Conservation (phyloP, 2,797 vertebrate species). For the Thalassophryne amazonica region DNA sequence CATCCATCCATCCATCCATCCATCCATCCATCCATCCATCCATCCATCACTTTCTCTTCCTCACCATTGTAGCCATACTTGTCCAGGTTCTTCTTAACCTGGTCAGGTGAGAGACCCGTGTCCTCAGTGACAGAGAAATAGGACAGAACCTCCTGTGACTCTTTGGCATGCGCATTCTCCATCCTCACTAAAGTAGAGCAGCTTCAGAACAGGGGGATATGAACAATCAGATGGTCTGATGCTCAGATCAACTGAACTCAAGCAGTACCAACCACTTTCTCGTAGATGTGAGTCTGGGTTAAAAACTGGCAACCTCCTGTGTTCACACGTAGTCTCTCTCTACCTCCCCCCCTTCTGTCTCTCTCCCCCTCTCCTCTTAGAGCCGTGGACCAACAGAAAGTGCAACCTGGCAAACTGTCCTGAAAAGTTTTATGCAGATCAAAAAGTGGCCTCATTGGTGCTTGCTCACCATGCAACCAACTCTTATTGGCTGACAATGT, state of each 20-base stretch:
- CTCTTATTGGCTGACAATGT: conserved; percentile 68
- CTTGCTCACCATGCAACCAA: conserved; percentile 41
- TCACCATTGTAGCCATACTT: conserved; percentile 90
- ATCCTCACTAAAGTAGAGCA: conserved; percentile 78
- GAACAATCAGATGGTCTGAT: conserved; percentile 5
- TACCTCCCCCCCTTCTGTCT: conserved; percentile 56
- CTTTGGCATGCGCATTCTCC: conserved; percentile 87
- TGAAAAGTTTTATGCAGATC: conserved; percentile 82
- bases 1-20: conserved; percentile 26
- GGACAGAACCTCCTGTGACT: conserved; percentile 79
- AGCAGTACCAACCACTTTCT: conserved; percentile 75
- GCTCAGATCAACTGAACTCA: not conserved
- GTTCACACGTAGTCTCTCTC: conserved; percentile 55
- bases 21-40: conserved; percentile 1
- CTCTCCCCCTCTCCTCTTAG: conserved; percentile 60
- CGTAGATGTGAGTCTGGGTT: conserved; percentile 65
- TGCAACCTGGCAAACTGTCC: conserved; percentile 75
- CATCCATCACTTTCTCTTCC: conserved; percentile 18
- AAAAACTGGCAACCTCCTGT: conserved; percentile 60
- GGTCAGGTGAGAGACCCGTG: conserved; percentile 82
- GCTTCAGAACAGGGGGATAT: conserved; percentile 49
- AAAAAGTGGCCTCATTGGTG: conserved; percentile 70
- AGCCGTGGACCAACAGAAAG: conserved; percentile 78
- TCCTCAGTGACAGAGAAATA: conserved; percentile 86
- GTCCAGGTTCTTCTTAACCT: conserved; percentile 83